Evolutionary conservation across 1,140 invertebrate species (phyloP).

Genomic region (Phortica variegata): DNA sequence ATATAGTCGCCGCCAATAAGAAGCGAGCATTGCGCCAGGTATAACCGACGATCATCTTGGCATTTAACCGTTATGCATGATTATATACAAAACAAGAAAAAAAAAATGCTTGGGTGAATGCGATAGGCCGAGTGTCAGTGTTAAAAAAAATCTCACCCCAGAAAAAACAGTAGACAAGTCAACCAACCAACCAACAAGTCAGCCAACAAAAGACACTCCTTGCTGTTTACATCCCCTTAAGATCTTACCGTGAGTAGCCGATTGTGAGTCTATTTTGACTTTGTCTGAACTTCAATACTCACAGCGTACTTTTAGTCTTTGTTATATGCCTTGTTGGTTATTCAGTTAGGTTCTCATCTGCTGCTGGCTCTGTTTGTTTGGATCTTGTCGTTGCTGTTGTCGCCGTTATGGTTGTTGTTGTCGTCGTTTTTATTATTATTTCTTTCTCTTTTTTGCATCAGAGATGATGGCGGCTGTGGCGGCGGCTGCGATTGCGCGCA

Average conservation of each 20-base stretch:
- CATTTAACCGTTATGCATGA: slow-evolving; percentile 22
- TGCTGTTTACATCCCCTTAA: too few species aligned
- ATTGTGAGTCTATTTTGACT: too few species aligned
- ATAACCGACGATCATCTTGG: slow-evolving; percentile 19
- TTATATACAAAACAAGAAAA: background rate
- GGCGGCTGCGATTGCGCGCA: too few species aligned
- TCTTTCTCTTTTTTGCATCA: background rate
- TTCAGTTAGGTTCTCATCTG: too few species aligned
- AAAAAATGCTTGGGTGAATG: slow-evolving; percentile 8
- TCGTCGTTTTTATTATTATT: background rate
- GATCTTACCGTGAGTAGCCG: too few species aligned
- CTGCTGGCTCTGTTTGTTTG: background rate
- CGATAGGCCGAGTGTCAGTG: slow-evolving; percentile 30
- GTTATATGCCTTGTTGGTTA: too few species aligned
- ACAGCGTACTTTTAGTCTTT: too few species aligned
- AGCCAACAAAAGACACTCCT: too few species aligned
- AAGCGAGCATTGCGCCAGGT: slow-evolving; percentile 25
- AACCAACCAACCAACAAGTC: background rate
- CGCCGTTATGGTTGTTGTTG: slow-evolving; percentile 9
- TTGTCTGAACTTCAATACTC: too few species aligned
- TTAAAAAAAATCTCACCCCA: slow-evolving; percentile 32
- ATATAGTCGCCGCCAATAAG: slow-evolving; percentile 26
- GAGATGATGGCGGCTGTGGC: too few species aligned
- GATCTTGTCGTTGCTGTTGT: slow-evolving; percentile 7
- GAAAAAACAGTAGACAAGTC: slow-evolving; percentile 2